These are phyloP conservation scores for Chloroceryle inda DNA, from an alignment of 2,797 vertebrate species.

Conservation along the genomic window DNA sequence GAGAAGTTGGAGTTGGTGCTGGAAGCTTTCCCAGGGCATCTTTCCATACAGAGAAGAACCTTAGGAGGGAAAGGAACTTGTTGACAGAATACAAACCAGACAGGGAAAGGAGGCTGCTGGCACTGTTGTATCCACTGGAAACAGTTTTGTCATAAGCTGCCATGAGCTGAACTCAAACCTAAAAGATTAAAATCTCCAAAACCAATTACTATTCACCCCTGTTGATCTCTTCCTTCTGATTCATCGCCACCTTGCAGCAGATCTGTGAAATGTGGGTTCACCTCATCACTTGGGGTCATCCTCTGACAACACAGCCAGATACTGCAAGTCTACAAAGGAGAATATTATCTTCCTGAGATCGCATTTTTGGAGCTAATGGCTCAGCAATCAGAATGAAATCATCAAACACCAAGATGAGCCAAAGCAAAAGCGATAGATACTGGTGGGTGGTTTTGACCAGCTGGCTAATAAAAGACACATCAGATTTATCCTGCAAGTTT, in stretches of 20 bases:
- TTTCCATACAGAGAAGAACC: background rate
- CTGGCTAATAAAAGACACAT: constrained; percentile 9
- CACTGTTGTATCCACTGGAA: background rate
- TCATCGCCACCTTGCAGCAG: background rate
- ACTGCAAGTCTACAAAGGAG: background rate
- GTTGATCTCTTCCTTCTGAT: background rate
- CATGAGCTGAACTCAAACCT: background rate
- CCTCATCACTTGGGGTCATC: background rate
- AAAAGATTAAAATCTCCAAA: background rate
- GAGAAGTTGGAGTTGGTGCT: background rate
- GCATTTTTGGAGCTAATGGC: background rate
- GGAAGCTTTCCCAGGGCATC: background rate
- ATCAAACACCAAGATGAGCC: background rate
- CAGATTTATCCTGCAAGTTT: constrained; percentile 57
- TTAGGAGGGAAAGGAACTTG: background rate
- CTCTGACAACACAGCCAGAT: background rate
- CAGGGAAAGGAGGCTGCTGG: background rate
- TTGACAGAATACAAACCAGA: background rate
- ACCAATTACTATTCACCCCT: background rate
- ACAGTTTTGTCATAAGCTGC: background rate
- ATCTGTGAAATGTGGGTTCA: background rate
- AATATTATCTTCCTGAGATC: background rate
- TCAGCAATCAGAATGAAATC: background rate
- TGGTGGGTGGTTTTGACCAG: background rate
- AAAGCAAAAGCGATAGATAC: background rate